Conservation (phyloP, 2,888 invertebrate species). For the Octodonta nipae region DNA sequence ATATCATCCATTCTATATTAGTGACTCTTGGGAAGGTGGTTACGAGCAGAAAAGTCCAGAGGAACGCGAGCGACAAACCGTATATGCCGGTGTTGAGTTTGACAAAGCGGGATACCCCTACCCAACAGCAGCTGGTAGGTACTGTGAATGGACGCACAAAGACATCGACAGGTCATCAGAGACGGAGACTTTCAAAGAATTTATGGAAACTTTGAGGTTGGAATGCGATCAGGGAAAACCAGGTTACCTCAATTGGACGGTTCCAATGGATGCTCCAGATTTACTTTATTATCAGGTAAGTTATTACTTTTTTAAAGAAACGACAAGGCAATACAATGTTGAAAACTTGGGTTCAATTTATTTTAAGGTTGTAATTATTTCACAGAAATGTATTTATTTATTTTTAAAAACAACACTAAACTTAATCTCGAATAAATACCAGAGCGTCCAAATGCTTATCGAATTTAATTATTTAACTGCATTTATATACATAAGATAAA, state of each 20-base stretch:
- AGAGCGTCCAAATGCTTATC: too few relatives aligned
- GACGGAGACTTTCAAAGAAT: constrained; percentile 64
- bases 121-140: constrained; percentile 61
- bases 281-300: constrained; percentile 75
- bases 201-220: constrained; percentile 59
- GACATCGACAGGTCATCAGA: constrained; percentile 58
- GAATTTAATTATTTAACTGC: too few relatives aligned
- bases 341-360: too few relatives aligned
- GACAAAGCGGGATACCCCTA: constrained; percentile 59
- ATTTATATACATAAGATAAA: too few relatives aligned
- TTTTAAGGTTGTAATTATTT: too few relatives aligned
- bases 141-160: constrained; percentile 78
- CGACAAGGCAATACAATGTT: too few relatives aligned
- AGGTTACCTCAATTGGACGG: constrained; percentile 71
- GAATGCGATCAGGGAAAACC: constrained; percentile 67
- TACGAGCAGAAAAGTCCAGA: constrained; percentile 62
- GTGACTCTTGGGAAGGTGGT: constrained; percentile 73
- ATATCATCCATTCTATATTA: constrained; percentile 87
- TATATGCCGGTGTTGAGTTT: constrained; percentile 70
- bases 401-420: too few relatives aligned
- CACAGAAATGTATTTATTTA: too few relatives aligned
- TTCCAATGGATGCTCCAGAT: constrained; percentile 71
- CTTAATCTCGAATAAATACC: too few relatives aligned
- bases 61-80: constrained; percentile 48
- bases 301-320: too few relatives aligned